These are phyloP conservation scores for Chlamydotis undulata DNA, from an alignment of 2,113 vertebrate species.

Conservation along the genomic window DNA sequence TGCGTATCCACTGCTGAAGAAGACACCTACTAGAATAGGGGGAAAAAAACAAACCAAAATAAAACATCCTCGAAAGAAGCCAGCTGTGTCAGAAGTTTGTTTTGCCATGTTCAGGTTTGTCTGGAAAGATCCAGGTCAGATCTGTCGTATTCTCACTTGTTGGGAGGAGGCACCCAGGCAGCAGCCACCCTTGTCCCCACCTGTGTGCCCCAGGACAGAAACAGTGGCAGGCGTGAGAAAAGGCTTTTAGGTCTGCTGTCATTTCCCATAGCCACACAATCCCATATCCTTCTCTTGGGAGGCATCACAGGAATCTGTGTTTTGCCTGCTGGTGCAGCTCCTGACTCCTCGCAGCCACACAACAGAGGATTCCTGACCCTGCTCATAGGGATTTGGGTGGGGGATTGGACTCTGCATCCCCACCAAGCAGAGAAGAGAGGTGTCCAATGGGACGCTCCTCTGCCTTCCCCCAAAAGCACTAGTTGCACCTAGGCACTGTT, in stretches of 20 bases:
- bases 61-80: neutral
- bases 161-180: neutral
- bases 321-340: neutral
- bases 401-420: neutral
- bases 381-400: neutral
- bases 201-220: fast-evolving
- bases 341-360: neutral
- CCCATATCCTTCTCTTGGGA: fast-evolving
- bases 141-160: neutral
- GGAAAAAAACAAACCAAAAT: neutral
- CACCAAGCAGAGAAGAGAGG: neutral
- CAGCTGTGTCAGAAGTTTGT: neutral
- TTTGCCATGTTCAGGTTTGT: neutral
- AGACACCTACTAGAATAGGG: neutral
- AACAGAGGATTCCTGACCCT: fast-evolving
- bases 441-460: fast-evolving
- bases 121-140: neutral
- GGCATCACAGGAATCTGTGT: neutral
- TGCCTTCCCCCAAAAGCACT: fast-evolving
- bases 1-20: neutral
- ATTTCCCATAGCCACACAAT: neutral
- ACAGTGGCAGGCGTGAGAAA: neutral
- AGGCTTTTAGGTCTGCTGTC: neutral
- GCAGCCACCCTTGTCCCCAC: fast-evolving
- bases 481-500: fast-evolving